Conservation (phyloP, 2,113 vertebrate genomes). For the Nothobranchius kuhntae region DNA sequence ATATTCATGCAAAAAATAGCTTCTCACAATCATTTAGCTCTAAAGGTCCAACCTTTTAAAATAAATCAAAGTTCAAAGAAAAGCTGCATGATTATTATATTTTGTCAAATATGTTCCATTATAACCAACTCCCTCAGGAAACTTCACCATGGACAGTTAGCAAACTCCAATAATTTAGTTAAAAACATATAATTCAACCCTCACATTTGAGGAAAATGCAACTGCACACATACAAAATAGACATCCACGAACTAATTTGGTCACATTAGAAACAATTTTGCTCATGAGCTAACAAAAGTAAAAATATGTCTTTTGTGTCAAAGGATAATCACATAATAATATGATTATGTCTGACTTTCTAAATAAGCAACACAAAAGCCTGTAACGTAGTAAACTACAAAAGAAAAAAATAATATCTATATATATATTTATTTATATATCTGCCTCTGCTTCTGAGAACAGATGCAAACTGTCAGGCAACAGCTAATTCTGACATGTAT, state of each 20-base stretch:
- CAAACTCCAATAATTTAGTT: too few relatives aligned
- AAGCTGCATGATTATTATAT: background rate
- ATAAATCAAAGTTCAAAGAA: background rate
- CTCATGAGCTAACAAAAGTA: background rate
- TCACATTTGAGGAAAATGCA: background rate
- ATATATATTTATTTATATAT: background rate
- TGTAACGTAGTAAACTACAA: slow-evolving; percentile 2
- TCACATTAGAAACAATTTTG: slow-evolving; percentile 19
- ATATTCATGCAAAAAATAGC: too few relatives aligned
- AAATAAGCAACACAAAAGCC: background rate
- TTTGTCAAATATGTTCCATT: background rate
- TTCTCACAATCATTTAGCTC: background rate
- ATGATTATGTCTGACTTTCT: slow-evolving; percentile 8
- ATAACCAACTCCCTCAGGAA: background rate
- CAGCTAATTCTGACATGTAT: slow-evolving; percentile 42
- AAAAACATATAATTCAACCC: background rate
- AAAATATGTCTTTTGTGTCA: background rate
- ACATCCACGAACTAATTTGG: slow-evolving; percentile 13
- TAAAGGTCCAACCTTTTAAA: background rate
- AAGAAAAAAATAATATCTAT: background rate
- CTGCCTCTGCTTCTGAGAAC: slow-evolving; percentile 4
- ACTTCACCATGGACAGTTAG: background rate
- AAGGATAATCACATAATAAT: slow-evolving; percentile 13
- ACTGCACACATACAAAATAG: slow-evolving; percentile 8
- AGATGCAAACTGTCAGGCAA: slow-evolving; percentile 21